phyloP scores from a whole-genome alignment of 2,888 invertebrate genomes.

The Rhingia campestris region DNA sequence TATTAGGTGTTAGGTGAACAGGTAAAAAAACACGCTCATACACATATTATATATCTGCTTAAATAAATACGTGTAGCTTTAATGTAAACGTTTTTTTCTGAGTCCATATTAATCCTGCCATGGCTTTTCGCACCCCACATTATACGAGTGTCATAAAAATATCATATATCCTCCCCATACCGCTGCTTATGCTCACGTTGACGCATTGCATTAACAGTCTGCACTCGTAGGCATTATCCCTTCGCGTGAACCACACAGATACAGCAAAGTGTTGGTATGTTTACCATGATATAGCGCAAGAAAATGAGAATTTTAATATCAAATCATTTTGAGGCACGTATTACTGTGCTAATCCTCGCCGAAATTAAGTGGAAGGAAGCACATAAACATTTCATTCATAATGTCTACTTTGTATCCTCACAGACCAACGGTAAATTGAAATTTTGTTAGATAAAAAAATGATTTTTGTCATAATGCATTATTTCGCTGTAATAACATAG shows the following conservation, averaged over 20 bases:
- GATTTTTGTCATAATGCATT: not conserved
- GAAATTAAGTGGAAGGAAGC: constrained; percentile 10
- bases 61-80: no score
- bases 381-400: not conserved
- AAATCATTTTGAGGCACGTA: constrained; percentile 32
- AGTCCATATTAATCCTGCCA: no score
- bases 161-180: not conserved
- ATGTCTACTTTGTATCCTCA: constrained; percentile 14
- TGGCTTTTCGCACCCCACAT: no score
- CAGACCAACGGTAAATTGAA: not conserved
- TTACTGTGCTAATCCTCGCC: constrained; percentile 26
- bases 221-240: constrained; percentile 24
- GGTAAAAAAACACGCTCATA: no score
- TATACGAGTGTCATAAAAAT: no score
- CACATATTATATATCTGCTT: no score
- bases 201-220: constrained; percentile 43
- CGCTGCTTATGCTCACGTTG: constrained; percentile 1
- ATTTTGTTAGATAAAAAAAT: not conserved
- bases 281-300: constrained; percentile 5
- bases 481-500: no score
- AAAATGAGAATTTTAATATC: constrained; percentile 42
- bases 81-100: no score
- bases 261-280: not conserved
- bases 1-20: no score
- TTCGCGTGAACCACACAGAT: not conserved